Conservation (phyloP, 2,113 vertebrate species). For the Cyanistes caeruleus region DNA sequence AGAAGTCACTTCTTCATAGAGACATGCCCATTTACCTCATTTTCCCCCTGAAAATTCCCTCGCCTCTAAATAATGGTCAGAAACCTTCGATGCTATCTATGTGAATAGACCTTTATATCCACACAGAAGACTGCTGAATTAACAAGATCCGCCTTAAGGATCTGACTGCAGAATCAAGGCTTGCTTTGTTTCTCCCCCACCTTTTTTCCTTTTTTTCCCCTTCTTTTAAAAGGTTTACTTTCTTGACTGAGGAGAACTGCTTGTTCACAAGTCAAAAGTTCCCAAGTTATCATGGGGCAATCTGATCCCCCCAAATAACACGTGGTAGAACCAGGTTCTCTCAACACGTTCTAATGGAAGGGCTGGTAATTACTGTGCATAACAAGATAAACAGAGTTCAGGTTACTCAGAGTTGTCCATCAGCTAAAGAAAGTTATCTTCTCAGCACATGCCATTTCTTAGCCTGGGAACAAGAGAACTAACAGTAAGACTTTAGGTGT, state of each 20-base stretch:
- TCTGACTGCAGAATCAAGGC: constrained; percentile 33
- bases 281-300: background rate
- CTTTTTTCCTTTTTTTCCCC: background rate
- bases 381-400: constrained; percentile 44
- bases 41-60: background rate
- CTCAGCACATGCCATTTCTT: background rate
- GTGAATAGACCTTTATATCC: constrained; percentile 50
- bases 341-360: background rate
- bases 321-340: background rate
- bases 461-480: background rate
- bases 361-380: constrained; percentile 1
- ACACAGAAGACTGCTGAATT: constrained; percentile 27
- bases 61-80: background rate
- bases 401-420: constrained; percentile 21
- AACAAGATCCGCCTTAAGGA: constrained; percentile 25
- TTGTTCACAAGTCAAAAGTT: constrained; percentile 8
- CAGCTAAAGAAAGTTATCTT: constrained; percentile 22
- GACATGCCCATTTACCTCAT: background rate
- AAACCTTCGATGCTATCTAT: background rate
- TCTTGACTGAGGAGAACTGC: constrained; percentile 1
- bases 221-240: background rate
- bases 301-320: background rate
- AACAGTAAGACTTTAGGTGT: background rate
- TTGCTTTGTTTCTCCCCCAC: constrained; percentile 38
- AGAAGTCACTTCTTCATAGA: background rate